phyloP scores from a whole-genome alignment of 2,888 invertebrate genomes.

The Ceramica pisi region DNA sequence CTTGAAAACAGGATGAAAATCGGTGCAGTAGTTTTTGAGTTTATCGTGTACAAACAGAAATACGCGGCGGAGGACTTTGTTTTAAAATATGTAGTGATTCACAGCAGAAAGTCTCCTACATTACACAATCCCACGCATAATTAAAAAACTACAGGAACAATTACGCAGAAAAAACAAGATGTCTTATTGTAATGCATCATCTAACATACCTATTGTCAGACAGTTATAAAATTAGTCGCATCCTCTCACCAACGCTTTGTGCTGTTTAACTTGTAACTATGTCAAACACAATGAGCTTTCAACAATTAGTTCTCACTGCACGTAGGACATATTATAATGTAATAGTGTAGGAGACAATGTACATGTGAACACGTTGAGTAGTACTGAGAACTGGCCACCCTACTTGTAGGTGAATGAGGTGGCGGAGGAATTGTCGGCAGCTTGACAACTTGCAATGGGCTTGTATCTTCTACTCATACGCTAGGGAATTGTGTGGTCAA shows the following conservation, averaged over 20 bases:
- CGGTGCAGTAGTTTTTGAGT: too few relatives aligned
- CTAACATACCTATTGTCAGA: conserved; percentile 11
- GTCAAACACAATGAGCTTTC: conserved; percentile 80
- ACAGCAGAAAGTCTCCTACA: background rate
- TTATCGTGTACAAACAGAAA: too few relatives aligned
- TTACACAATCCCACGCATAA: background rate
- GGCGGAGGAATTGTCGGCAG: background rate
- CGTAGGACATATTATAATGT: conserved; percentile 45
- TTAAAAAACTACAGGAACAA: background rate
- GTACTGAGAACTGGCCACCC: conserved; percentile 43
- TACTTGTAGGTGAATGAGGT: conserved; percentile 7
- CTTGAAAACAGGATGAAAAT: too few relatives aligned
- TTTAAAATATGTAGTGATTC: too few relatives aligned
- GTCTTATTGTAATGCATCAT: conserved; percentile 21
- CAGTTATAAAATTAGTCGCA: conserved; percentile 62
- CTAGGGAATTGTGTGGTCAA: too few relatives aligned
- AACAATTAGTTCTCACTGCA: conserved; percentile 67
- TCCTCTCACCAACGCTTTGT: conserved; percentile 57
- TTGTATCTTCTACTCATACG: too few relatives aligned
- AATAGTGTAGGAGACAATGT: conserved; percentile 47
- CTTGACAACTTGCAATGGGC: too few relatives aligned
- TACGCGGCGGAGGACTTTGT: too few relatives aligned
- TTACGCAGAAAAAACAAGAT: conserved; percentile 3
- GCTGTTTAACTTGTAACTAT: conserved; percentile 71
- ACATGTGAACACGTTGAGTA: conserved; percentile 11